Evolutionary conservation across 2,888 invertebrate genomes (phyloP), one percentile per base, ranked within the genome.

Genomic region (Phragmatobia fuliginosa): DNA sequence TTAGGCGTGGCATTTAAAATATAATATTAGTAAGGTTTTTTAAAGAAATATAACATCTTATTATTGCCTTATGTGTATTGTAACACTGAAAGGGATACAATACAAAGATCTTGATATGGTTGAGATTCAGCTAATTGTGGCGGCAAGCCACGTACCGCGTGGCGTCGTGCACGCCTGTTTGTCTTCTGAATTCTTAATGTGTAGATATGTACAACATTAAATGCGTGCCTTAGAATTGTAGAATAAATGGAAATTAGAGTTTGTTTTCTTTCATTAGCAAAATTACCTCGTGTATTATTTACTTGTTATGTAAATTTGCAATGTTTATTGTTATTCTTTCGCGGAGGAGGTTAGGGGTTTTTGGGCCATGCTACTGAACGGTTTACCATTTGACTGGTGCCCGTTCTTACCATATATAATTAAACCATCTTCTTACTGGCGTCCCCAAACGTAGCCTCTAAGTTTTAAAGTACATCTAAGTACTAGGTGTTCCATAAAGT

Each of bases 171-270:
- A 45, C 32, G 69, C 72, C 63, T 62, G 68, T 73, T 74, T 65
- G 58, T 72, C 72, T 74, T 70, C 52, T 68, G 78, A 77, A 79
- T 77, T 69, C 71, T 56, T 72, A 77, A 80, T 79, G 74, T 18
- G 56, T 41, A 41, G 41, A 18, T 41, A 41, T 18, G 18, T 67
- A 69, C 28, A 66, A 52, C 62, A 64, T 56, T 41, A 63, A 68
- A 67, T 41, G 32, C 31, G 32, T 33, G 33, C 36, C 67, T 58
- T 62, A 65, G 67, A 75, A 69, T 66, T 79, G 70, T 38, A 36
- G 65, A 74, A 76, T 63, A 78, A 71, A 79, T 67, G 38, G 59
- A 73, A 65, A 32, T 62, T 60, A 38, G 63, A 63, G 32, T 77
- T 70, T 62, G 66, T 71, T 67, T 64, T 61, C 62, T 59, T 59